These are phyloP conservation scores for Epinephelus moara DNA, from an alignment of 2,113 vertebrate genomes.

Conservation along the genomic window DNA sequence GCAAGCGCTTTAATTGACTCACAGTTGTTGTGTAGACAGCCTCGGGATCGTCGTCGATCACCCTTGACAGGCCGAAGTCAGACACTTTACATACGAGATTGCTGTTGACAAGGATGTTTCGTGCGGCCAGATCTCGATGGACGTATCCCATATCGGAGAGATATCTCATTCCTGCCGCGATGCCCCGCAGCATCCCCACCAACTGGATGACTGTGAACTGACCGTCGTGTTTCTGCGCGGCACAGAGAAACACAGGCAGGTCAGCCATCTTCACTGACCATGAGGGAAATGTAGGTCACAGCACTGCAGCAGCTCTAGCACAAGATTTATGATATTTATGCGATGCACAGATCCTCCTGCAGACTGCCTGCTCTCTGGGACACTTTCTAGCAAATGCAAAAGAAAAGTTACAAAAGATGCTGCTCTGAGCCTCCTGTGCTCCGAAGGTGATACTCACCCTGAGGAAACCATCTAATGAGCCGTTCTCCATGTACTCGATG, in stretches of 20 bases:
- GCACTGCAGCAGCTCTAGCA: constrained; percentile 61
- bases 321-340: constrained; percentile 73
- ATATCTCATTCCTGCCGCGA: constrained; percentile 98
- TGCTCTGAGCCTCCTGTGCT: constrained; percentile 15
- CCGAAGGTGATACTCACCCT: constrained; percentile 87
- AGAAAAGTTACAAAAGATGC: constrained; percentile 36
- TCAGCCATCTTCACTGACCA: constrained; percentile 70
- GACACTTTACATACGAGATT: constrained; percentile 99
- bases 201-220: constrained; percentile 99
- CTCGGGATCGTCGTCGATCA: constrained; percentile 98
- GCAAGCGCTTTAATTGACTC: constrained; percentile 81
- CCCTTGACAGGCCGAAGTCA: constrained; percentile 97
- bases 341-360: constrained; percentile 40
- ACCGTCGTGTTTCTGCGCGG: constrained; percentile 93
- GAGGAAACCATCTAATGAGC: constrained; percentile 97
- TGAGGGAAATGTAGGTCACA: constrained; percentile 66
- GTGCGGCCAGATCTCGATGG: constrained; percentile 96
- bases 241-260: constrained; percentile 46
- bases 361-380: constrained; percentile 58
- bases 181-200: constrained; percentile 97
- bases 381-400: constrained; percentile 15
- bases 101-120: constrained; percentile 99
- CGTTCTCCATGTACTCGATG: constrained; percentile 99
- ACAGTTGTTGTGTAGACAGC: constrained; percentile 99
- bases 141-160: constrained; percentile 98